These are phyloP conservation scores for Acheta domesticus DNA, from an alignment of 2,888 invertebrate genomes.

Conservation along the genomic window DNA sequence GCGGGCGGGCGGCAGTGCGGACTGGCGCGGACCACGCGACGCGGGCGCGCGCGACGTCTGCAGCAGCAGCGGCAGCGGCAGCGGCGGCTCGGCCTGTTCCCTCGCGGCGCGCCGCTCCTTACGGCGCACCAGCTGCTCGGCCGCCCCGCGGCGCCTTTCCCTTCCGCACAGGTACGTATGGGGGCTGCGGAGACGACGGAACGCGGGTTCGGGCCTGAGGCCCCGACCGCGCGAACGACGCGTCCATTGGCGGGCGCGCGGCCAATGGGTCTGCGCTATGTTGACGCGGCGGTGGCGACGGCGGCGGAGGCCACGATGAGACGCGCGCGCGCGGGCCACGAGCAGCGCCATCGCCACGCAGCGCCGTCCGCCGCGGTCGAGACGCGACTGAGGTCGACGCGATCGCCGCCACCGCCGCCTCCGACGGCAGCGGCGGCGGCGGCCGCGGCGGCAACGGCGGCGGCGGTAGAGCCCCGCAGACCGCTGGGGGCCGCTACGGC, in stretches of 20 bases:
- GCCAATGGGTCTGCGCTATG: too few relatives aligned
- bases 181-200: not conserved
- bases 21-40: slow-evolving; percentile 29
- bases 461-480: not conserved
- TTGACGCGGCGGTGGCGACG: too few relatives aligned
- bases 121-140: slow-evolving; percentile 22
- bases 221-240: too few relatives aligned
- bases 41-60: slow-evolving; percentile 29
- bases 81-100: slow-evolving; percentile 29
- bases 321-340: not conserved
- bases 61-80: slow-evolving; percentile 29
- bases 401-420: not conserved
- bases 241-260: too few relatives aligned
- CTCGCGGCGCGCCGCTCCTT: slow-evolving; percentile 31
- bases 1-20: slow-evolving; percentile 28
- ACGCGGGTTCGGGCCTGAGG: too few relatives aligned
- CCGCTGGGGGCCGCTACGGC: not conserved
- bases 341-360: not conserved
- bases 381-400: not conserved
- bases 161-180: not conserved
- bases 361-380: not conserved
- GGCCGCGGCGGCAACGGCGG: not conserved
- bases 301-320: not conserved
- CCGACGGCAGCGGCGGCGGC: not conserved
- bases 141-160: not conserved